Base-by-base conservation (phyloP, 2,888 invertebrate genomes). In the Mesorhabditis spiculigera region DNA sequence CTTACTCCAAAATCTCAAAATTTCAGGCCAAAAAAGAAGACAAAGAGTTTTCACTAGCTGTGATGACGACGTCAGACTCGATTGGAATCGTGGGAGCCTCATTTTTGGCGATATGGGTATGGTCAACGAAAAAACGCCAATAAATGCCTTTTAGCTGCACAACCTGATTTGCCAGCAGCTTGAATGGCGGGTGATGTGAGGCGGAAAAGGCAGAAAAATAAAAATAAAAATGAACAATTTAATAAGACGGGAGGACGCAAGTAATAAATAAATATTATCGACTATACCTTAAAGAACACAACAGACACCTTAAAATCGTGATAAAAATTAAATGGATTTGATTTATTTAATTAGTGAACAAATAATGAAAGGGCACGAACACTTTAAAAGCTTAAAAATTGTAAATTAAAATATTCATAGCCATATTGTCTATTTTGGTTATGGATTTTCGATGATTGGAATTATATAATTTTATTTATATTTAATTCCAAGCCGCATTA, bases 11-110 rank as follows among this genome's bases (percentile, higher is more conserved):
- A 28, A 28, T 28, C 28, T 28, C 28, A 28, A 28, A 28, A 28
- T 28, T 28, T 28, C 28, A 28, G 28, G 28, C 28, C 28, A 28
- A 28, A 28, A 28, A 28, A 28, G 28, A 28, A 28, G 28, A 28
- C 28, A 28, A 28, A n/a, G 58, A 50, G n/a, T 50, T 50, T n/a
- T 50, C 58, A 50, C n/a, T 50, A n/a, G 58, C 58, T 50, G 58
- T 50, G 10, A n/a, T n/a, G 58, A 13, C 10, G 8, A 50, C 58
- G 2, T 50, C 58, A 2, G 58, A 50, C n/a, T 10, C 58, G 8
- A n/a, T 50, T 3, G 58, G 58, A 50, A 50, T 50, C 58, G 58
- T 50, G 10, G n/a, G 8, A n/a, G 58, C 58, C n/a, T 10, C 58
- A 13, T 50, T 50, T 50, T 10, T n/a, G 58, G 58, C 58, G 58